Evolutionary conservation across 1,140 invertebrate species (phyloP).

Genomic region (Mercenaria mercenaria): DNA sequence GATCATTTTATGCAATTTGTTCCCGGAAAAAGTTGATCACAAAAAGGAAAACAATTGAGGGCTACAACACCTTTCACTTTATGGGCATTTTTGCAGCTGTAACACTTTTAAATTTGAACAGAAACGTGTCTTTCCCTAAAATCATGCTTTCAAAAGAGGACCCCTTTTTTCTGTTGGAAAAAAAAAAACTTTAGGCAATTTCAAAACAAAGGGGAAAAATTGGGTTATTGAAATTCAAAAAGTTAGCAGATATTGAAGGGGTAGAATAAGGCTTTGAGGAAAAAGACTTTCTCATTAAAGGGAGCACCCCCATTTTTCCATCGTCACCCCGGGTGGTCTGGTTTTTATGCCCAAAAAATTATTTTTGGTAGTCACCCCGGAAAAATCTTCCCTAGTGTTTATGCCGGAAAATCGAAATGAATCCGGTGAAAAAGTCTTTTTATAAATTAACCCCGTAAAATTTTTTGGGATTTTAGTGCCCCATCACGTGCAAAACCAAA

Average conservation of each 20-base stretch:
- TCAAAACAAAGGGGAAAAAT: neutral
- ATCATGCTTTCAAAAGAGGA: constrained; percentile 41
- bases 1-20: constrained; percentile 54
- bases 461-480: too few relatives aligned
- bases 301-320: constrained; percentile 48
- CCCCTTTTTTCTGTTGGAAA: constrained; percentile 52
- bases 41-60: constrained; percentile 64
- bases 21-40: constrained; percentile 69
- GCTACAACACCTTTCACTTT: constrained; percentile 69
- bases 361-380: too few relatives aligned
- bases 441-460: too few relatives aligned
- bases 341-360: too few relatives aligned
- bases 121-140: constrained; percentile 25
- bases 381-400: too few relatives aligned
- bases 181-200: constrained; percentile 54
- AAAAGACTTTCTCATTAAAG: constrained; percentile 61
- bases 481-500: too few relatives aligned
- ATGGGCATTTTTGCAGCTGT: constrained; percentile 72
- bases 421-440: too few relatives aligned
- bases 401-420: too few relatives aligned
- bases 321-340: too few relatives aligned
- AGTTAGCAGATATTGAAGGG: constrained; percentile 14
- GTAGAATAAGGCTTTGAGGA: neutral
- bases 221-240: constrained; percentile 30
- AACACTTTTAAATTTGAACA: constrained; percentile 39